Evolutionary conservation across 1,140 invertebrate genomes (phyloP).

Genomic region (Agrypnia vestita): DNA sequence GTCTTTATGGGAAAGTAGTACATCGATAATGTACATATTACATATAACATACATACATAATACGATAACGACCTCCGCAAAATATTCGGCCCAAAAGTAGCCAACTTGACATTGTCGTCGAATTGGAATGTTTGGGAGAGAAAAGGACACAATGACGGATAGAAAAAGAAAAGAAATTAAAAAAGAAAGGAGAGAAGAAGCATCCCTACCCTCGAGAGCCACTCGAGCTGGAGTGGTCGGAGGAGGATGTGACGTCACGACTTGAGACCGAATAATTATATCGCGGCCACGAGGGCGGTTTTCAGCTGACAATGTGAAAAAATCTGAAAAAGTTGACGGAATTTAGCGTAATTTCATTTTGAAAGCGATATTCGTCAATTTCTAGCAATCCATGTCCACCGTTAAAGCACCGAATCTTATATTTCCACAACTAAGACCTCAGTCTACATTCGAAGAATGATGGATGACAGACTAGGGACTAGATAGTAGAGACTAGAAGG

Average conservation of each 20-base stretch:
- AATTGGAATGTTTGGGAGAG: slow-evolving; percentile 21
- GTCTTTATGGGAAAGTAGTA: background rate
- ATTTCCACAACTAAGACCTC: too few species aligned
- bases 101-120: slow-evolving; percentile 30
- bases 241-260: slow-evolving; percentile 42
- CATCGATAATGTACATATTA: too few species aligned
- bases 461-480: too few species aligned
- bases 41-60: too few species aligned
- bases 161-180: background rate
- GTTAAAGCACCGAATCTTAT: too few species aligned
- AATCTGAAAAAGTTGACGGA: background rate
- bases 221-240: slow-evolving; percentile 9
- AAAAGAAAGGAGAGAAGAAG: background rate
- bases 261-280: slow-evolving; percentile 37
- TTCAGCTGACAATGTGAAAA: slow-evolving; percentile 25
- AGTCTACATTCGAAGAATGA: too few species aligned
- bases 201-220: background rate
- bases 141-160: background rate
- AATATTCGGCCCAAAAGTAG: background rate
- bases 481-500: too few species aligned
- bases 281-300: slow-evolving; percentile 2
- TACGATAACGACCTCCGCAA: slow-evolving; percentile 3
- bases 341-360: background rate
- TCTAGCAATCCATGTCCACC: too few species aligned
- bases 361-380: too few species aligned